These are phyloP conservation scores for Platorchestia sp. DNA, from an alignment of 1,140 invertebrate species.

Conservation along the genomic window DNA sequence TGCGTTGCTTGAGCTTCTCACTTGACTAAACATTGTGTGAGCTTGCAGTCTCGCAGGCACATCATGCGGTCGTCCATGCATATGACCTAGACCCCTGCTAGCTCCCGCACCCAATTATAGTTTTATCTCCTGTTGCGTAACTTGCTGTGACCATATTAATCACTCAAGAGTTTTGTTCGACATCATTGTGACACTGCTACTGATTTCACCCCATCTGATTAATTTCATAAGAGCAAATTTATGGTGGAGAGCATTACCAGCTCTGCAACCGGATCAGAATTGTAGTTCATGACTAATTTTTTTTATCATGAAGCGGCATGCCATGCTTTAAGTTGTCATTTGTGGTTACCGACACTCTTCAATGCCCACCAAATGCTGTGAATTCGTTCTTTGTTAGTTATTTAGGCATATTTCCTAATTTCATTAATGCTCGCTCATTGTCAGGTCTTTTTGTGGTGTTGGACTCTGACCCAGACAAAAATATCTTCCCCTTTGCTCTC, in stretches of 20 bases:
- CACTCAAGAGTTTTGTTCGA: not conserved
- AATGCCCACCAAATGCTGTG: too few species aligned
- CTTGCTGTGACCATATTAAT: not conserved
- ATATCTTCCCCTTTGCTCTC: too few species aligned
- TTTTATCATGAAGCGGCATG: not conserved
- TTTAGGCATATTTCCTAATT: too few species aligned
- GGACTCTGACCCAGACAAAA: too few species aligned
- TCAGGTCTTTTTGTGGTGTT: too few species aligned
- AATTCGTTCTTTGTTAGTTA: not conserved
- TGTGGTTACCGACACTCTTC: not conserved
- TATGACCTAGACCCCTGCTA: not conserved
- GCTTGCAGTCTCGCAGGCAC: not conserved
- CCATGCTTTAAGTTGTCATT: not conserved
- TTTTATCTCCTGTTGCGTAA: not conserved
- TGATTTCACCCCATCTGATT: not conserved
- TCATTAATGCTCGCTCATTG: too few species aligned
- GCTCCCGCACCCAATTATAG: not conserved
- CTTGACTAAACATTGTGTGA: not conserved
- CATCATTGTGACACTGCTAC: not conserved
- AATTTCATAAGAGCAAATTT: not conserved
- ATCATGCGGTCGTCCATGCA: not conserved
- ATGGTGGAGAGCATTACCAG: not conserved
- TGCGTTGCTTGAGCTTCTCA: not conserved
- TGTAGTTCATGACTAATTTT: not conserved
- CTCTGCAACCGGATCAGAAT: not conserved